Evolutionary conservation across 1,140 invertebrate genomes (phyloP), one percentile per base, ranked within the genome.

Genomic region (Aphaenogaster rudis): DNA sequence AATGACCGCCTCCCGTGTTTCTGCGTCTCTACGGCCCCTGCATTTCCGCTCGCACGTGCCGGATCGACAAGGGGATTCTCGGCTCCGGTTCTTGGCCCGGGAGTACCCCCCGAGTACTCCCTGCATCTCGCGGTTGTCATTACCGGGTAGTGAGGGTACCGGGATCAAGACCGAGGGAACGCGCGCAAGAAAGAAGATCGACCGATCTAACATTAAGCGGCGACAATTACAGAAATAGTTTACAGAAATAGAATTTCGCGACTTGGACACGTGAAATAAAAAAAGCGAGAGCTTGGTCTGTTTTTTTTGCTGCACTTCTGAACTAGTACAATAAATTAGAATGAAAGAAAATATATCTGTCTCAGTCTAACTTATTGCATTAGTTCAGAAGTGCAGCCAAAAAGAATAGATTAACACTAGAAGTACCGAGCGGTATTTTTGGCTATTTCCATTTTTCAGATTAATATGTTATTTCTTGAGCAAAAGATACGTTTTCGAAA

Each of bases 1-100:
- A 95, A 95, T 94, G 93, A 94, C 91, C 92, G 92, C 94, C 94
- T 94, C 92, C 94, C 89, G 93, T 93, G 91, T 93, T 92, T 93
- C 89, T 88, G 63, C 79, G 72, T 89, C 91, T 91, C 85, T 86
- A 80, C 78, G 89, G 90, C 39, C 78, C 92, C 89, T 88, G 88
- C 90, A 93, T 93, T 94, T 94, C 91, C 91, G 91, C 92, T 94
- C 90, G 93, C 93, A 94, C 94, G 94, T 95, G 93, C 92, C 93
- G 89, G n/a, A 87, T 76, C 88, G 50, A 78, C 63, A 45, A 74
- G 45, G 59, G 45, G 69, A 86, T 71, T 39, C 50, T 36, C 21
- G 21, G 74, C 59, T 54, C 50, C 78, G 52, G 45, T 59, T 82
- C 80, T 82, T 74, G 72, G 52, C 39, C 42, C 36, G 39, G 8